Base-by-base conservation (phyloP, 30 jellyfish, hydroid and myxozoan species). In the Cassiopea andromeda region DNA sequence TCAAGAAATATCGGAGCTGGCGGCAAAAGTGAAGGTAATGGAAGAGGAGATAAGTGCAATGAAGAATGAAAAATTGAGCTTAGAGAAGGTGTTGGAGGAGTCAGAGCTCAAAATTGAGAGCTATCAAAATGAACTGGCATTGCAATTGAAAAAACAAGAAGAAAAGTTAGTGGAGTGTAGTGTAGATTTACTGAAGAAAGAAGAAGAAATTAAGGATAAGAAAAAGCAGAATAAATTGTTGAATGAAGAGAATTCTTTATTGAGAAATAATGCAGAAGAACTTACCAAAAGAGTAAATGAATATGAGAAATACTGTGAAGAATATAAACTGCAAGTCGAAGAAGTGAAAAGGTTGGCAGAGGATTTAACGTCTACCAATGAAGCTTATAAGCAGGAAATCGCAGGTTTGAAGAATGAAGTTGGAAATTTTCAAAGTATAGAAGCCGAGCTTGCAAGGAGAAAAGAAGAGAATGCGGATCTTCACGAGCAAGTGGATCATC, bases 21-120 rank as follows among this genome's bases (percentile, higher is more conserved):
- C 69, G 85, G 80, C 9, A 46, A 70, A 44, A 14, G 1, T 88
- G 46, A 38, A 57, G 9, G 71, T 78, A 76, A 13, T 64, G 81
- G 87, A 88, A 50, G 72, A 57, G 69, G 94, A 87, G 49, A 61
- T 78, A 13, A 85, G 78, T 7, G 46, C 60, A 4, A 66, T 81
- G 90, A 82, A 54, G 5, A 87, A 46, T 10, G 93, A 74, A 49
- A 46, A 27, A 15, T 5, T 9, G 1, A 67, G 60, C 48, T 18
- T 86, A 19, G 73, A 76, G 47, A 64, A 64, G 77, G 68, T 19
- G 14, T 18, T 86, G 48, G 89, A 74, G 16, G 84, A 73, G 47
- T 19, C 46, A 12, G 83, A 82, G 19, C 16, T 4, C 17, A 19
- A 47, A 68, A 83, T 2, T 48, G 82, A n/a, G 16, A 6, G n/a